Evolutionary conservation across 2,797 vertebrate species (phyloP).

Genomic region (Peromyscus melanophrys): DNA sequence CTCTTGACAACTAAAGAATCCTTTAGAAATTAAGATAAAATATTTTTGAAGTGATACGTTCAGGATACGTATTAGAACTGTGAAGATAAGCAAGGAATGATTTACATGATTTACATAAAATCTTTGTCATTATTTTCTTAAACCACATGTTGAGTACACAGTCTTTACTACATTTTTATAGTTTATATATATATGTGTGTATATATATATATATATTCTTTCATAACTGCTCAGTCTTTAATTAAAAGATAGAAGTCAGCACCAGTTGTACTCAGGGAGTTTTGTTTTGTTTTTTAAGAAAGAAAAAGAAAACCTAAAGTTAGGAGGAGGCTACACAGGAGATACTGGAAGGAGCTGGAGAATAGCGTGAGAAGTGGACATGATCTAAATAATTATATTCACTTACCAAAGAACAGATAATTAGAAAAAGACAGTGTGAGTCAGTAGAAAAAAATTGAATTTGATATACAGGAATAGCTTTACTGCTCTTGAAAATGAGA

Average conservation of each 20-base stretch:
- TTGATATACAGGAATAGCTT: slow-evolving; percentile 49
- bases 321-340: not conserved
- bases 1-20: slow-evolving; percentile 53
- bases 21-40: slow-evolving; percentile 65
- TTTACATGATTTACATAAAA: slow-evolving; percentile 49
- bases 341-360: not conserved
- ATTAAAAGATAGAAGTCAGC: not conserved
- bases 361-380: not conserved
- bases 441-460: slow-evolving; percentile 54
- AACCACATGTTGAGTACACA: slow-evolving; percentile 2
- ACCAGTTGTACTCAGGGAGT: not conserved
- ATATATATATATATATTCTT: not conserved
- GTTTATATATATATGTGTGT: no score
- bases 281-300: not conserved
- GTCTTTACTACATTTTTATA: slow-evolving; percentile 47
- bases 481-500: slow-evolving; percentile 42
- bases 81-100: slow-evolving; percentile 58
- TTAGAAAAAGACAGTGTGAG: slow-evolving; percentile 16
- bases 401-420: not conserved
- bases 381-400: not conserved
- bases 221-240: slow-evolving; percentile 49
- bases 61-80: not conserved
- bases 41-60: slow-evolving; percentile 50
- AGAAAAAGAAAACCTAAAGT: not conserved
- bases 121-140: slow-evolving; percentile 41